A percentile compares a stretch with the other conserved stretches of the same genome.
Evolutionary conservation across 1,140 invertebrate species (phyloP).

Genomic region (Trypoxylus dichotomus): DNA sequence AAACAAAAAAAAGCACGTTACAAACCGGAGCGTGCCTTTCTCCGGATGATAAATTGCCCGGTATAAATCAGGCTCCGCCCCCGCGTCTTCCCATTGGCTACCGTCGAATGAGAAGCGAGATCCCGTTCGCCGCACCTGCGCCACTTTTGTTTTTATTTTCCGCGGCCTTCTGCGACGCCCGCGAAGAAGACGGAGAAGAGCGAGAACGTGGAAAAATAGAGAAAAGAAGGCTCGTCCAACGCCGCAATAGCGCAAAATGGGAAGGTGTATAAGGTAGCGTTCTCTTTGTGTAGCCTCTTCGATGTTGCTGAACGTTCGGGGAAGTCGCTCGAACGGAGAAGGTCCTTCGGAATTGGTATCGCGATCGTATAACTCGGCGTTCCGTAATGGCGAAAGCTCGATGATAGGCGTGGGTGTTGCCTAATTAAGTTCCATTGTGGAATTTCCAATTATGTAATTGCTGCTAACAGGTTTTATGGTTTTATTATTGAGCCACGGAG

Average conservation of each 20-base stretch:
- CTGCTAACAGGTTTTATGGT: no score
- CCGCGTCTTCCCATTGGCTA: slow-evolving; percentile 29
- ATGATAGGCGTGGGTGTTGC: background rate
- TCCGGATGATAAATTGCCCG: slow-evolving; percentile 27
- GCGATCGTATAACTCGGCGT: no score
- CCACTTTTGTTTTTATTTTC: slow-evolving; percentile 28
- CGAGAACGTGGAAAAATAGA: background rate
- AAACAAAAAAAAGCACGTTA: background rate
- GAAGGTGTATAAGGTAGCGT: no score
- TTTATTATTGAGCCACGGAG: no score
- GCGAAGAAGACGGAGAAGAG: background rate
- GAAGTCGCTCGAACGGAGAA: no score
- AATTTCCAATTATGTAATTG: background rate
- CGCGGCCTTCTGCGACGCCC: background rate
- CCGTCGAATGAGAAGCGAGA: slow-evolving; percentile 20
- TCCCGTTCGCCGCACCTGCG: slow-evolving; percentile 14
- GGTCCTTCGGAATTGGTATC: no score
- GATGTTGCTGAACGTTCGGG: no score
- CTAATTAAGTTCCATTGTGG: background rate
- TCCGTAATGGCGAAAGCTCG: background rate
- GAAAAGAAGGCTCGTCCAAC: background rate
- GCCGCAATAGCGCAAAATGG: no score
- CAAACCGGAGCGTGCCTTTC: background rate
- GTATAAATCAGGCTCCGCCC: slow-evolving; percentile 25
- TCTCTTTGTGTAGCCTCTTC: no score